Base-by-base conservation (phyloP, 2,113 vertebrate genomes). In the Lynx canadensis region DNA sequence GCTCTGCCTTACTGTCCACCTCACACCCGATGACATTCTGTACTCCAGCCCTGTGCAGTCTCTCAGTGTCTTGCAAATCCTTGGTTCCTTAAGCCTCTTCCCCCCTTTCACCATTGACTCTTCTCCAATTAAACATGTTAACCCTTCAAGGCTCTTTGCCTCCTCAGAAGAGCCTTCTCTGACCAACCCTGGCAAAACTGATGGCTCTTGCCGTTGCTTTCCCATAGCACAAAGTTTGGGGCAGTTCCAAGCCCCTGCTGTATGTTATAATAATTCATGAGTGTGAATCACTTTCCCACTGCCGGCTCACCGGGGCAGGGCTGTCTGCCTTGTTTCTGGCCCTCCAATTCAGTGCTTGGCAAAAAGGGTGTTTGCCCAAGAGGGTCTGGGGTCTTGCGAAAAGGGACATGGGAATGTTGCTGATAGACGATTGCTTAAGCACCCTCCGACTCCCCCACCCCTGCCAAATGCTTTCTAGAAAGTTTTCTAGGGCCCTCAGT, bases 401-500 rank as follows among this genome's bases (percentile, higher is more conserved):
- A 74, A 57, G 19, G n/a, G 48, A 21, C 31, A 12, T 18, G 36
- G n/a, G 9, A 65, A 6, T 25, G 16, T 45, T 81, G 50, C 65
- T 12, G n/a, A 8, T 66, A 19, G n/a, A 14, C 52, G 52, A 57
- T 45, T 81, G 74, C 23, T 73, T 55, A 93, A 83, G 16, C 27
- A 71, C 69, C 23, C 60, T 81, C 16, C 5, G 57, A 36, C 15
- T 41, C 31, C 7, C 6, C 41, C 10, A 19, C 18, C 33, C 29
- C 52, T n/a, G 48, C n/a, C 23, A 93, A 82, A 55, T 55, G 79
- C 41, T 96, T 89, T 91, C 86, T 83, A 69, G 52, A 94, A 90
- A 63, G 68, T 68, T 86, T 55, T 52, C 29, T 10, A 11, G 29
- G 33, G 73, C 31, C 19, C 48, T 82, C 15, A 31, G 50, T 19